Conservation (phyloP, 2,797 vertebrate species). For the Cottoperca gobio region DNA sequence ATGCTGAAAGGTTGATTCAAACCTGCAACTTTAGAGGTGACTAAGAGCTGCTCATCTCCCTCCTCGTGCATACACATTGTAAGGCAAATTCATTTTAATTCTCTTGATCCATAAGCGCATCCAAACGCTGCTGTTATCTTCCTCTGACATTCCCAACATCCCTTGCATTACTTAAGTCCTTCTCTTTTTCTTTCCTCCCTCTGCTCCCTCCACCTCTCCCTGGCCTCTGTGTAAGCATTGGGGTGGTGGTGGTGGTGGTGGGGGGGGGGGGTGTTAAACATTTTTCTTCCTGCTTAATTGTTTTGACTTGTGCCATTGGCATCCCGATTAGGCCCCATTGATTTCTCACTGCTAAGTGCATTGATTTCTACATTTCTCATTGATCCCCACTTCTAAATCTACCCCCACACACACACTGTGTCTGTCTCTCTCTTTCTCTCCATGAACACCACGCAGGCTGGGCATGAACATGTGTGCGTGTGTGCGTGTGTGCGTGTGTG, state of each 20-base stretch:
- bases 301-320: conserved; percentile 98
- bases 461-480: conserved; percentile 19
- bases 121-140: conserved; percentile 1
- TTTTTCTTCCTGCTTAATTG: conserved; percentile 97
- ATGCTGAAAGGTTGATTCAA: conserved; percentile 17
- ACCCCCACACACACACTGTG: conserved; percentile 80
- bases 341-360: conserved; percentile 96
- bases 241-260: conserved; percentile 69
- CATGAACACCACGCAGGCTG: conserved; percentile 47
- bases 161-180: conserved; percentile 2
- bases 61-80: too few relatives aligned
- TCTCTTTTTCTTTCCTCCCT: conserved; percentile 8
- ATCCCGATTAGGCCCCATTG: conserved; percentile 97
- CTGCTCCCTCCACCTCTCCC: conserved; percentile 40
- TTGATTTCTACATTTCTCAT: conserved; percentile 99
- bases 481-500: conserved; percentile 26
- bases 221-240: conserved; percentile 81
- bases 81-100: too few relatives aligned
- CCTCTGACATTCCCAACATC: conserved; percentile 22
- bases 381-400: conserved; percentile 96
- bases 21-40: neutral
- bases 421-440: conserved; percentile 59
- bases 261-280: conserved; percentile 88
- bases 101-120: neutral
- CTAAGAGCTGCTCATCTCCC: too few relatives aligned